Base-by-base conservation (phyloP, 2,888 invertebrate species). In the Melolontha melolontha region DNA sequence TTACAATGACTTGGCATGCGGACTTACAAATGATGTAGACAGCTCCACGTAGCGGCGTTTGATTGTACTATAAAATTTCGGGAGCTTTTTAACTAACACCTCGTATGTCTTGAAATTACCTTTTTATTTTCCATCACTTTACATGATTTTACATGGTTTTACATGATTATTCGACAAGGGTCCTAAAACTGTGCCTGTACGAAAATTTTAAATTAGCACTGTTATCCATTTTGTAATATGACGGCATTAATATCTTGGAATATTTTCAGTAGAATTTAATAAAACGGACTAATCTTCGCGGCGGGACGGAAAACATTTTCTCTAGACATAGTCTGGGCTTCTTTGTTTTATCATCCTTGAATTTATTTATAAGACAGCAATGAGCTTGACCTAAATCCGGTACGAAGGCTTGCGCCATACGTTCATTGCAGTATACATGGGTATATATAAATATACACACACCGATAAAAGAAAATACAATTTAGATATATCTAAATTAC, bases 311-410 rank as follows among this genome's bases (percentile, higher is more conserved):
- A 14, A 22, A 47, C 47, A 17, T 49, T 47, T 47, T 47, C 34
- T 16, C 17, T 16, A 17, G 5, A 54, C 54, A 10, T 39, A 57
- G 59, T 34, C 59, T 44, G 49, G 27, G 27, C 27, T 49, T 29
- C 27, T 8, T 59, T 49, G 59, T 62, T 62, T 47, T 47, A 34
- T 62, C 44, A 47, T 47, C 59, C 14, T 62, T 62, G 59, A 62
- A 47, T 34, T 62, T 62, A 62, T 62, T 62, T 62, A 62, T 62
- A 62, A 47, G 47, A 62, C 59, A 62, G 59, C 59, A 47, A 62
- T 62, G 59, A 62, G 47, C 59, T 62, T 62, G 59, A 62, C 59
- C 59, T 27, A 62, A 62, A 47, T 62, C 14, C 14, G n/a, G 14
- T n/a, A 17, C 49, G 59, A 62, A 62, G 14, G 12, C 12, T 54